Evolutionary conservation across 2,797 vertebrate genomes (phyloP), one percentile per base, ranked within the genome.

Genomic region (Typhlichthys subterraneus): DNA sequence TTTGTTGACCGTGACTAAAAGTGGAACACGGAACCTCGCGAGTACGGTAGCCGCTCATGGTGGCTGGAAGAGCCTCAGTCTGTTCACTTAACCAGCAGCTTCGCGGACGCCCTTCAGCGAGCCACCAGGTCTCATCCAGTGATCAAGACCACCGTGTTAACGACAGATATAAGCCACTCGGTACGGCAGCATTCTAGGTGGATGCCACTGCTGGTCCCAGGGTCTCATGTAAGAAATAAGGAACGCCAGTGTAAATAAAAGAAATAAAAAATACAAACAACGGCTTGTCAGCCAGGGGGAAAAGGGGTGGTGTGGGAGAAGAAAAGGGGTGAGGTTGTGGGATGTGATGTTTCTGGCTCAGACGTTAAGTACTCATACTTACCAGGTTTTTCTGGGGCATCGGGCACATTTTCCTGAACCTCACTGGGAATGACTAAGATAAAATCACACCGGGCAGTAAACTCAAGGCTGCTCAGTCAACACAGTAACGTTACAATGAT

Each of bases 381-480:
- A 93, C 92, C 92, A 2, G 91, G 85, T 58, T 89, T 92, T 71
- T 91, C 91, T 69, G 90, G 83, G 33, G 76, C 56, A 60, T 92
- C 92, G 73, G 85, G 57, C 80, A 86, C 86, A 92, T 65, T 89
- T 88, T 93, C 91, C 86, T 89, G 90, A 92, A 87, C 88, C 77
- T 93, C 91, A 91, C 77, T 88, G 83, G 92, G 91, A 88, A 92
- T 92, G 83, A 93, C 92, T 92, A 84, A 86, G 88, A 91, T 91
- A 90, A 91, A 91, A 92, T 79, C 89, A 92, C 73, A 92, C 80
- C 88, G 74, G 81, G 84, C 83, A 80, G 85, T 90, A 88, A 91
- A 90, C 85, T 73, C 70, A 72, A 88, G 83, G 85, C 86, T 88
- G 72, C 68, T 82, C 77, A 86, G 68, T 78, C 57, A 65, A 86